These are phyloP conservation scores for Sparidentex hasta DNA, from an alignment of 2,797 vertebrate genomes.

Conservation along the genomic window DNA sequence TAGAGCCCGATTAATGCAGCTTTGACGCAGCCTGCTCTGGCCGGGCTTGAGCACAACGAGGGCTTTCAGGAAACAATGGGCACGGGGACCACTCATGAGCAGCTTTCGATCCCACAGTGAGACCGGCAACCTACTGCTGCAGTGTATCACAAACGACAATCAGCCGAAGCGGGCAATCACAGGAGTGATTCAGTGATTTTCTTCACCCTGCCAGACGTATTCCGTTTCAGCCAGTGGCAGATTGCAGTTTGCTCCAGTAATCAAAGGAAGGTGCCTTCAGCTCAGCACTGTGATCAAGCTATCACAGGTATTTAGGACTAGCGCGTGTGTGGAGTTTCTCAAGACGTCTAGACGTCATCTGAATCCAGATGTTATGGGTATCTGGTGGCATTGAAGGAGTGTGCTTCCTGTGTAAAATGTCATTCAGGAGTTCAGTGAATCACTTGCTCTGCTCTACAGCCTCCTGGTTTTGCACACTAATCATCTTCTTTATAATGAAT, in stretches of 20 bases:
- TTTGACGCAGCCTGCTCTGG: slow-evolving; percentile 62
- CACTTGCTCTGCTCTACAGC: slow-evolving; percentile 9
- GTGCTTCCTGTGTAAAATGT: slow-evolving; percentile 38
- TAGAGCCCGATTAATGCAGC: slow-evolving; percentile 74
- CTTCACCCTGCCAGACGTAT: slow-evolving; percentile 37
- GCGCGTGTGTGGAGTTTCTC: slow-evolving; percentile 56
- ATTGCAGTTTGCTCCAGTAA: slow-evolving; percentile 56
- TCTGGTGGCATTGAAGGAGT: slow-evolving; percentile 48
- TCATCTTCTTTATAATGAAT: neutral
- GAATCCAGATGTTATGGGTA: slow-evolving; percentile 58
- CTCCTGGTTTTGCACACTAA: slow-evolving; percentile 34
- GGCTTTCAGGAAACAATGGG: slow-evolving; percentile 59
- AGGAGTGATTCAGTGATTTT: slow-evolving; percentile 37
- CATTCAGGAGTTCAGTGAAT: slow-evolving; percentile 39
- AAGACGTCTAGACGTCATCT: slow-evolving; percentile 80
- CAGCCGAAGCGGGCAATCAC: slow-evolving; percentile 61
- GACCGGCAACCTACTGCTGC: slow-evolving; percentile 4
- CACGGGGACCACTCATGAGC: slow-evolving; percentile 48
- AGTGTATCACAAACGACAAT: slow-evolving; percentile 60
- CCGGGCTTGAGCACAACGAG: slow-evolving; percentile 54
- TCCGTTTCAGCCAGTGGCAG: slow-evolving; percentile 48
- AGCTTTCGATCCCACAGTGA: slow-evolving; percentile 29
- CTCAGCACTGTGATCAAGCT: slow-evolving; percentile 36
- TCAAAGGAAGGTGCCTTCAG: slow-evolving; percentile 51
- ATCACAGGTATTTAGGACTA: slow-evolving; percentile 51